Percentiles rank a stretch among this genome's conserved stretches.
Conservation (phyloP, 2,888 invertebrate genomes). For the Acrobasis suavella region DNA sequence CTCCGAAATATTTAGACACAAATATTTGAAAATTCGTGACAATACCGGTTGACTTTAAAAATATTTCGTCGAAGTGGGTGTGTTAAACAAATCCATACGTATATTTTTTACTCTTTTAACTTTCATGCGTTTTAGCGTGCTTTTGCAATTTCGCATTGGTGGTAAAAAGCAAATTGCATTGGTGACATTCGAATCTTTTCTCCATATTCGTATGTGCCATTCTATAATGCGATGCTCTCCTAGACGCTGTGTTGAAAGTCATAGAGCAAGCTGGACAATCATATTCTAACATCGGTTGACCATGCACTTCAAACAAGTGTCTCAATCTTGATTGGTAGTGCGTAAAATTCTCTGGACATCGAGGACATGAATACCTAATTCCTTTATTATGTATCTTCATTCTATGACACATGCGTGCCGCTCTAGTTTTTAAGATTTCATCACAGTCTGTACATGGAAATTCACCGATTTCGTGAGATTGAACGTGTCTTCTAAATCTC, state of each 20-base stretch:
- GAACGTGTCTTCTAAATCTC: conserved; percentile 65
- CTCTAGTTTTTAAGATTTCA: conserved; percentile 57
- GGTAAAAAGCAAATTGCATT: conserved; percentile 52
- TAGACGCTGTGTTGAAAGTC: conserved; percentile 59
- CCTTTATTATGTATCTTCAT: conserved; percentile 62
- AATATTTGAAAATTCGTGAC: too few relatives aligned
- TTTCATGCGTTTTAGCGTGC: conserved; percentile 53
- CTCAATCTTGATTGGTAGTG: conserved; percentile 63
- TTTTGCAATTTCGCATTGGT: conserved; percentile 55
- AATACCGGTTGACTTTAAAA: too few relatives aligned
- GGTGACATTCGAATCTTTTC: conserved; percentile 48
- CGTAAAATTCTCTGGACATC: conserved; percentile 65
- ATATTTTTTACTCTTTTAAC: conserved; percentile 25
- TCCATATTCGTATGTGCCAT: conserved; percentile 49
- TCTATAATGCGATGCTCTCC: conserved; percentile 58
- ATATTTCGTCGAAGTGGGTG: neutral
- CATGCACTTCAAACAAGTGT: conserved; percentile 64
- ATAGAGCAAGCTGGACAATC: conserved; percentile 57
- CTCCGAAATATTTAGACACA: too few relatives aligned
- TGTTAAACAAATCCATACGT: neutral
- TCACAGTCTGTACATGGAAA: conserved; percentile 68
- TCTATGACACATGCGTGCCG: conserved; percentile 61
- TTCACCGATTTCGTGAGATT: conserved; percentile 62
- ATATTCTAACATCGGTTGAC: conserved; percentile 53
- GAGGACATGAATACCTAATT: conserved; percentile 64